A percentile compares a stretch with the other conserved stretches of the same genome.
Conservation (phyloP, 1,140 invertebrate species). For the Drosophila rhopaloa region DNA sequence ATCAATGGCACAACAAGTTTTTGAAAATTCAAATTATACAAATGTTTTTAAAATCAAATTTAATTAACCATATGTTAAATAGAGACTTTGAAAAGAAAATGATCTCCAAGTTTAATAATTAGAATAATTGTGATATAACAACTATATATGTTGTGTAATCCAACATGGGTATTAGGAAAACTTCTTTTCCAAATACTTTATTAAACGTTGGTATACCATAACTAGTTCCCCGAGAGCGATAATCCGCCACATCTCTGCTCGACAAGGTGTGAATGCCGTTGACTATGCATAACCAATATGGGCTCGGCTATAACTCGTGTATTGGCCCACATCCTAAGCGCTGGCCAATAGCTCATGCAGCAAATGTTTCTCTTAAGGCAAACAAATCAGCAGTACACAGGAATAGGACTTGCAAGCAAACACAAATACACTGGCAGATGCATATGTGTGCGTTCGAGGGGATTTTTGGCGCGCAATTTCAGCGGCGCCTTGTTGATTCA, state of each 20-base stretch:
- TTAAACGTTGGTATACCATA: not conserved
- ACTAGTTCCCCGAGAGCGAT: slow-evolving; percentile 21
- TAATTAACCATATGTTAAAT: not conserved
- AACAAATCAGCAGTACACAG: slow-evolving; percentile 34
- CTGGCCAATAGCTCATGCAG: slow-evolving; percentile 41
- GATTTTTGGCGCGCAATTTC: slow-evolving; percentile 57
- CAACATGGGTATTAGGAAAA: not conserved
- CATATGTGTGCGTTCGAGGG: slow-evolving; percentile 4
- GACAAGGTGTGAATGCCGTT: slow-evolving; percentile 9
- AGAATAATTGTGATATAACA: not conserved
- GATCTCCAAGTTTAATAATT: not conserved
- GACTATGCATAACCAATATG: slow-evolving; percentile 35
- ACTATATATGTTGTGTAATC: not conserved
- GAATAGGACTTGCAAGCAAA: not conserved
- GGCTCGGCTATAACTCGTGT: slow-evolving; percentile 25
- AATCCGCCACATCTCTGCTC: slow-evolving; percentile 11
- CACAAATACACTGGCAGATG: slow-evolving; percentile 17
- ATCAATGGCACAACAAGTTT: no score
- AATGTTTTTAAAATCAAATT: no score
- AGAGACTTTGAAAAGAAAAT: no score
- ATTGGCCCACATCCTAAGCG: slow-evolving; percentile 27
- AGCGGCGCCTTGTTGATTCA: slow-evolving; percentile 51
- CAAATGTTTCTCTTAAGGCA: slow-evolving; percentile 49
- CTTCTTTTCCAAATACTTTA: not conserved
- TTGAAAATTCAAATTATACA: no score